Percentiles rank a stretch among this genome's conserved stretches.
phyloP scores from a whole-genome alignment of 2,113 vertebrate genomes.

The Calidris pugnax region DNA sequence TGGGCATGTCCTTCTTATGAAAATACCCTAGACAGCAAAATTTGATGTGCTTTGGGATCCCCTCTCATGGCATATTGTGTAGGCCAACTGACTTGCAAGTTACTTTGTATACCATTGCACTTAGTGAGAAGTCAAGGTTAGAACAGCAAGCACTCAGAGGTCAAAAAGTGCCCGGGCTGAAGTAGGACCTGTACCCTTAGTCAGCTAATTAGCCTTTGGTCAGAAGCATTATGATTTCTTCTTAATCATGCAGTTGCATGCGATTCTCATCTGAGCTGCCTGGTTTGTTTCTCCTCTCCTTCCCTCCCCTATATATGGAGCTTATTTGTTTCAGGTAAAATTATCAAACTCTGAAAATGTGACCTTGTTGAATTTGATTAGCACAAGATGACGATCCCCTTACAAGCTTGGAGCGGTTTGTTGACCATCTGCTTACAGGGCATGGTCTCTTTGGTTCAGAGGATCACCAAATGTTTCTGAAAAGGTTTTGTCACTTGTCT shows the following conservation, averaged over 20 bases:
- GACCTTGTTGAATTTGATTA: background rate
- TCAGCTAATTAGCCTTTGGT: background rate
- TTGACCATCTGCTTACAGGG: background rate
- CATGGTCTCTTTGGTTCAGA: background rate
- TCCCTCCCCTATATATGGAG: rapidly evolving
- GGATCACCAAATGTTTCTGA: background rate
- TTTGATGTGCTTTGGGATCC: background rate
- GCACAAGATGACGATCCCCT: rapidly evolving
- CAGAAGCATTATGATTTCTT: background rate
- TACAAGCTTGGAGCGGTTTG: background rate
- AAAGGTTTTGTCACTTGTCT: background rate
- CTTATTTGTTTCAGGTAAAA: background rate
- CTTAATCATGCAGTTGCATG: background rate
- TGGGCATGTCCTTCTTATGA: background rate
- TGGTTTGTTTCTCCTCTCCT: background rate
- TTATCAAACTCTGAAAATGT: background rate
- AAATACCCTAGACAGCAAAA: background rate
- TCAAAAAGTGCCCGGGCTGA: background rate
- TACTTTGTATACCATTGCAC: background rate
- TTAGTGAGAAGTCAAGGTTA: background rate
- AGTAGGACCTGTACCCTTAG: background rate
- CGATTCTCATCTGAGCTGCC: background rate
- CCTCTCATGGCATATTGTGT: background rate
- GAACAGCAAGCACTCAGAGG: background rate
- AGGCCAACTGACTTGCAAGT: background rate